Evolutionary conservation across 2,797 vertebrate species (phyloP), one percentile per base, ranked within the genome.

Genomic region (Glossophaga mutica): DNA sequence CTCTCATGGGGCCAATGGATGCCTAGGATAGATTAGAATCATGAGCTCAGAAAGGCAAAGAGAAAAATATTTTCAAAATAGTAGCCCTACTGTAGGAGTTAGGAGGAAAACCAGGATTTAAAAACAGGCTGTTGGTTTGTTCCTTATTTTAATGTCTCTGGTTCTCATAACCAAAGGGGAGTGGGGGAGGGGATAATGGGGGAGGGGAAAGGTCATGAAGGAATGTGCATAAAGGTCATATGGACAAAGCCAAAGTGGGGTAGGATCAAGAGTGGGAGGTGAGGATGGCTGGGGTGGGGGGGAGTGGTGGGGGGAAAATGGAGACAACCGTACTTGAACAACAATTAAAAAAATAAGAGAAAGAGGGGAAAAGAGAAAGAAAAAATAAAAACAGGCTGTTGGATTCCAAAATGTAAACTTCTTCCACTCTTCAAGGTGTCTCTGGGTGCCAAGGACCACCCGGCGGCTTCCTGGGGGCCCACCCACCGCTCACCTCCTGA

Each of bases 1-100:
- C 62, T 92, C 34, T 46, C 71, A 1, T 32, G 22, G 26, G 65
- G 37, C 18, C 22, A 1, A 44, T 18, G 21, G 42, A 59, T 37
- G 34, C 22, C 46, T 16, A 65, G 22, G 52, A 34, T 74, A 68
- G 44, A 87, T 46, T 65, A 96, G 42, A 93, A 77, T 74, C 59
- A 37, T 2, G 10, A 29, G 22, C 76, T 79, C n/a, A 90, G 82
- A 65, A 78, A 92, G 59, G 46, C 52, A 65, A 78, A 71, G 70
- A 91, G 62, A 92, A 94, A 86, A 44, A 44, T n/a, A 39, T 48
- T 73, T 92, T 94, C 52, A 92, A 87, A 91, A 71, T 42, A 65
- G 19, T 39, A 76, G 9, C 37, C 48, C 11, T 91, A 9, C 15
- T 73, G 26, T 9, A 50, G 5, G 65, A 89, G 14, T 88, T 42